These are phyloP conservation scores for Crotalus viridis DNA, from an alignment of 2,113 vertebrate species.

Conservation along the genomic window DNA sequence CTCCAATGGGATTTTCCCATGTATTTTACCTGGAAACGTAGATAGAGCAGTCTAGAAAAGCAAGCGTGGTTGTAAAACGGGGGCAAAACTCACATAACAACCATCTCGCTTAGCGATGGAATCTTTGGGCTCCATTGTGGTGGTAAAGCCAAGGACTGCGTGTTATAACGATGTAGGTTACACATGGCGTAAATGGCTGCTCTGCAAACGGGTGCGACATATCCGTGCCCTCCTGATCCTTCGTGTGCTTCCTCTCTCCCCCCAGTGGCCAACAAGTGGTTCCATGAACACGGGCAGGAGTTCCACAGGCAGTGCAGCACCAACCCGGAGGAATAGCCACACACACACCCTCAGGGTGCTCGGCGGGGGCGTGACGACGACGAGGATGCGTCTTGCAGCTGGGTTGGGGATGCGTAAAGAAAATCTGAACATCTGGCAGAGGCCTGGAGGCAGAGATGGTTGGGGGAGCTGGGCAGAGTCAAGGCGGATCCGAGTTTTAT, in stretches of 20 bases:
- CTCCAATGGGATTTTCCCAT: too few relatives aligned
- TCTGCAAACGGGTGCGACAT: too few relatives aligned
- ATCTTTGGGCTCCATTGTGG: too few relatives aligned
- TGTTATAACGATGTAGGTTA: neutral
- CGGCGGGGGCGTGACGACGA: neutral
- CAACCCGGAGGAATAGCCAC: constrained; percentile 74
- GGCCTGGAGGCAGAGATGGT: constrained; percentile 36
- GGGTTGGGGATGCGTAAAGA: neutral
- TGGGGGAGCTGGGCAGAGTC: neutral
- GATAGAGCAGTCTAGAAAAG: too few relatives aligned
- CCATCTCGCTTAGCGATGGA: fast-evolving
- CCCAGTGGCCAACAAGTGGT: constrained; percentile 95
- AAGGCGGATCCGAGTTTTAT: neutral
- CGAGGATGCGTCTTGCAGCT: neutral
- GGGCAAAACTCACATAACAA: too few relatives aligned
- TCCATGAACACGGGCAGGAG: constrained; percentile 91
- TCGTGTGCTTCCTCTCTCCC: fast-evolving
- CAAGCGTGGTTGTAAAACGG: too few relatives aligned
- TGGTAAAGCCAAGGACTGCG: too few relatives aligned
- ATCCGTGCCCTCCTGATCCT: fast-evolving
- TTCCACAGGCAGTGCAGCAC: constrained; percentile 81
- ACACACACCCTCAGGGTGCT: neutral
- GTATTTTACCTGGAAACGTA: too few relatives aligned
- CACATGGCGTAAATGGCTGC: too few relatives aligned
- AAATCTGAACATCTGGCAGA: neutral